Conservation (phyloP, 2,888 invertebrate genomes). For the Saturnia pavonia region DNA sequence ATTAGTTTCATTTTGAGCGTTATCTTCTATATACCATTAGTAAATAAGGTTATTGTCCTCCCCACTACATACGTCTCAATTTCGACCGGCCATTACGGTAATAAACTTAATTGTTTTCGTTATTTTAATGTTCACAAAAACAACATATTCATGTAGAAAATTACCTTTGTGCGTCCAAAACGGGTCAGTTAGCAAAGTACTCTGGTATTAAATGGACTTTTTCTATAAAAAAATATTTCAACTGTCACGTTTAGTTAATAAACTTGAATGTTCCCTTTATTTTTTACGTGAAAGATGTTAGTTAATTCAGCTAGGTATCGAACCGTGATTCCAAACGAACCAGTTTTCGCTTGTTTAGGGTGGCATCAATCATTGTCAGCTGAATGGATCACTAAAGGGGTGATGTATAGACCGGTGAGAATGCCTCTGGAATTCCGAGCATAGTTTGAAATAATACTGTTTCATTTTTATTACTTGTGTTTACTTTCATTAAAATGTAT, state of each 20-base stretch:
- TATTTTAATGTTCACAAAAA: slow-evolving; percentile 18
- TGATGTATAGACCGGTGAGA: slow-evolving; percentile 47
- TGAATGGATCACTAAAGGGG: slow-evolving; percentile 50
- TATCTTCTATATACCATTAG: background rate
- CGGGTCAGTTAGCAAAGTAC: slow-evolving; percentile 14
- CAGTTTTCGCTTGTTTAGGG: slow-evolving; percentile 43
- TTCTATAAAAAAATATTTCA: background rate
- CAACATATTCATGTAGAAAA: slow-evolving; percentile 7
- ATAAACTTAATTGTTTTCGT: slow-evolving; percentile 19
- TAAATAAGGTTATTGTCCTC: slow-evolving; percentile 10
- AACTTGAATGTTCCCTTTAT: slow-evolving; percentile 14
- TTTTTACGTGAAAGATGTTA: slow-evolving; percentile 20
- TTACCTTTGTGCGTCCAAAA: slow-evolving; percentile 5
- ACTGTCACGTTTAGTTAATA: background rate
- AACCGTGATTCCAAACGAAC: slow-evolving; percentile 17
- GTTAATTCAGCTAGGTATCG: slow-evolving; percentile 22
- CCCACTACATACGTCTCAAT: slow-evolving; percentile 15
- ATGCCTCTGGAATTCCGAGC: slow-evolving; percentile 16
- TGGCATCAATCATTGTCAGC: slow-evolving; percentile 56
- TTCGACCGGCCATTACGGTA: slow-evolving; percentile 7
- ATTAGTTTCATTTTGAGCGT: background rate
- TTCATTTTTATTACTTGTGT: slow-evolving; percentile 8
- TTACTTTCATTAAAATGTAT: background rate
- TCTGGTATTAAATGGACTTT: background rate
- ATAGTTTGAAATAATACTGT: slow-evolving; percentile 21